Evolutionary conservation across 2,797 vertebrate genomes (phyloP), one percentile per base, ranked within the genome.

Genomic region (Pseudochaenichthys georgianus): DNA sequence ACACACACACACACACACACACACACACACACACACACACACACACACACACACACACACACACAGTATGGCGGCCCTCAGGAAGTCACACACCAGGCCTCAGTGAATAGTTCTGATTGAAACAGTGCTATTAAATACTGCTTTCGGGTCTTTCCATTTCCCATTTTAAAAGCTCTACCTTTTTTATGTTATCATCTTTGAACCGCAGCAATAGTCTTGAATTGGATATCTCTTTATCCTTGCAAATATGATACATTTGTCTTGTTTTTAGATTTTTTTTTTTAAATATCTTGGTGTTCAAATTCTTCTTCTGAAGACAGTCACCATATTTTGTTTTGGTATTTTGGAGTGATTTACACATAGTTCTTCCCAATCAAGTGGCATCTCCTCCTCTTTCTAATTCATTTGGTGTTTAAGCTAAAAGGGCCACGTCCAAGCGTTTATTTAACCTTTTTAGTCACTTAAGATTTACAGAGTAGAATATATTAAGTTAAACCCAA

Each of bases 41-140:
- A 19, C 19, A 19, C 19, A 19, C 19, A 19, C 19, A 19, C 19
- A 19, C 19, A 19, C 19, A 19, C 19, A 15, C 34, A 38, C 83
- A 69, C 75, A 70, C 67, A 64, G 63, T 55, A 51, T 66, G 70
- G 74, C 85, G 72, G 83, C 74, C 85, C 55, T 52, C 9, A 34
- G 60, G 61, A 70, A 67, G 64, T 74, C 41, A 43, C 21, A 46
- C 57, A 57, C 43, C 63, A 23, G 60, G 23, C 70, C 45, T 69
- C 81, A 64, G 28, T 15, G 64, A 45, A 19, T 12, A 19, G 8
- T 76, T 79, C 68, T 48, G 45, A 42, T 65, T 61, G 3, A 55
- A 43, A 28, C 9, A 17, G 42, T 31, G 12, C 45, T 51, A 41
- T 77, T 43, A 46, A 60, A 41, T 60, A 19, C 50, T 7, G 13